phyloP scores from a whole-genome alignment of 37 sponge, comb jelly and placozoan genomes.

The Agelas oroides region DNA sequence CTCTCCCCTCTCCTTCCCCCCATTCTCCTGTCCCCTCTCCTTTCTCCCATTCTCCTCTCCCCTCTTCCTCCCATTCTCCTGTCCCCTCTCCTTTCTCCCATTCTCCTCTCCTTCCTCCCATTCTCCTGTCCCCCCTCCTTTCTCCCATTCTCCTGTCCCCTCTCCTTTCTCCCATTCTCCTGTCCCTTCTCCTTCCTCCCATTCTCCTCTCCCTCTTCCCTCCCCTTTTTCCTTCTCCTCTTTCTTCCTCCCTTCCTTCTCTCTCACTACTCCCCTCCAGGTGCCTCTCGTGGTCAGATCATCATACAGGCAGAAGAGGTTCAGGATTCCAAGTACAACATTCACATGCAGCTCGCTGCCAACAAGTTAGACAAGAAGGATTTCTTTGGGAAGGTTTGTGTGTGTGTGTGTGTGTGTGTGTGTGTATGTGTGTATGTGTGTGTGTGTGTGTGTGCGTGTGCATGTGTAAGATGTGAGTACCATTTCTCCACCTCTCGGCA shows the following conservation, averaged over 20 bases:
- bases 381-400: conserved; percentile 90
- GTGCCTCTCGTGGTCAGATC: conserved; percentile 71
- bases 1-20: no score
- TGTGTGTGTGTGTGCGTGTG: no score
- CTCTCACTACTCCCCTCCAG: conserved; percentile 16
- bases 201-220: neutral
- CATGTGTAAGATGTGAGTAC: neutral
- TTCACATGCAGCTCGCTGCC: conserved; percentile 74
- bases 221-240: no score
- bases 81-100: no score
- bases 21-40: no score
- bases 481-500: neutral
- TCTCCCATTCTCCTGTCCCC: no score
- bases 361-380: conserved; percentile 95
- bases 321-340: conserved; percentile 74
- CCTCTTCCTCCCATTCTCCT: no score
- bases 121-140: no score
- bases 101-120: neutral
- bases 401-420: neutral
- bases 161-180: no score
- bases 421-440: neutral
- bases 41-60: no score
- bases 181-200: no score
- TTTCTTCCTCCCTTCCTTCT: no score
- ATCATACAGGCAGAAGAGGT: conserved; percentile 77